Base-by-base conservation (phyloP, 2,113 vertebrate genomes). In the Plestiodon gilberti region DNA sequence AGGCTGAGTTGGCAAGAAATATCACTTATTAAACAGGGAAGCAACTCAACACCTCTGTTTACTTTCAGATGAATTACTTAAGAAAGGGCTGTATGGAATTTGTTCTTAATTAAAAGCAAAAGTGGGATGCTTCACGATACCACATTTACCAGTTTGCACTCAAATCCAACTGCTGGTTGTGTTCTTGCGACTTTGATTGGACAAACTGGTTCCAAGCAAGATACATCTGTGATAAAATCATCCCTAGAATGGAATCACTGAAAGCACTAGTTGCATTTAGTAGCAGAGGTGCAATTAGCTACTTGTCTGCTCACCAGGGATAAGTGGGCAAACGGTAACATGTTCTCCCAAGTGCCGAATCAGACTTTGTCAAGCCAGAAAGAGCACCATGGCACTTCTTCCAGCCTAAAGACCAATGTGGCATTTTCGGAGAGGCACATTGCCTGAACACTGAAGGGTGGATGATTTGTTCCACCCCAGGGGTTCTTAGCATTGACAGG, bases 1-100 rank as follows among this genome's bases (percentile, higher is more conserved):
- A 99, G 98, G 96, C 99, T 99, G 92, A 4, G 33, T 92, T 64
- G 88, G 89, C 82, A 96, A 87, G 86, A 93, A 57, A 95, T 3
- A 92, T 86, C 88, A 61, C 23, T 91, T 77, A 89, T 85, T 90
- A 87, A 90, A 91, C 61, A 82, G 67, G 65, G 69, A 88, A 85
- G 61, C 89, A 89, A 87, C 85, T 70, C 48, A 69, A 14, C 67
- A 5, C 23, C 74, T 78, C 8, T 59, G 40, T 25, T 7, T 25
- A 71, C 78, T 74, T 81, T 81, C 57, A 73, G 78, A 17, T 62
- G 59, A 11, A 0, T 18, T 64, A 87, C 9, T 52, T 55, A 13
- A 1, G 62, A 81, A 85, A 80, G 71, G 75, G 83, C 85, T 52
- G 76, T 65, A 20, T 40, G 20, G n/a, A 82, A 38, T 30, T 78